Conservation (phyloP, 53 echinoderm and acorn worm genomes). For the Temnopleurus reevesii region DNA sequence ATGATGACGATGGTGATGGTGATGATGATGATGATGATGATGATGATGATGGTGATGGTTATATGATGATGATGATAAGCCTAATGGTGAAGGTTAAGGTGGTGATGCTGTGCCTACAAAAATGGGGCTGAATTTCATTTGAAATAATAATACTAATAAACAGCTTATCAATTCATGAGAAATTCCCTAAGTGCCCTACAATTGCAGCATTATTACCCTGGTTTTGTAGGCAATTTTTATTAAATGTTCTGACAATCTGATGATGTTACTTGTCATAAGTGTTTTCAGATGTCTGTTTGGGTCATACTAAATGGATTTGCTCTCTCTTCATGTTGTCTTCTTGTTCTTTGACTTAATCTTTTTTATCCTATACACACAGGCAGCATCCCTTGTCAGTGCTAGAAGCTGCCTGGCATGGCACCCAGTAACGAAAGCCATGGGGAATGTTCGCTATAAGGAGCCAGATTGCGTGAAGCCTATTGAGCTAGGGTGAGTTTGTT, state of each 20-base stretch:
- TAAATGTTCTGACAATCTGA: no score
- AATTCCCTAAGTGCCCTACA: no score
- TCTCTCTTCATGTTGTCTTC: not conserved
- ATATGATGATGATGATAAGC: not conserved
- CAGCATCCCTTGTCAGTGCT: conserved; percentile 77
- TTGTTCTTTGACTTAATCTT: not conserved
- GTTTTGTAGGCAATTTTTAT: no score
- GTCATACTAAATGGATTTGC: not conserved
- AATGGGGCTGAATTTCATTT: no score
- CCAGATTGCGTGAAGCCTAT: conserved; percentile 88
- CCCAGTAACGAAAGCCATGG: conserved; percentile 84
- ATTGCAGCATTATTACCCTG: no score
- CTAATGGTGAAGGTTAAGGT: not conserved
- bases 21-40: not conserved
- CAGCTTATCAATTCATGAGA: no score
- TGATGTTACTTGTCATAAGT: no score
- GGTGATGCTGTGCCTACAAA: no score
- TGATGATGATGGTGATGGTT: not conserved
- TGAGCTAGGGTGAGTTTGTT: conserved; percentile 73
- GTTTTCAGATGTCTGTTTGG: not conserved
- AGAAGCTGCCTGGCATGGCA: conserved; percentile 73
- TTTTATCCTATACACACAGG: conserved; percentile 40
- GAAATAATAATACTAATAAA: no score
- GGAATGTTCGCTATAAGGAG: conserved; percentile 86
- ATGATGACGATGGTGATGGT: not conserved